Base-by-base conservation (phyloP, 2,888 invertebrate species). In the Anagyrus pseudococci region DNA sequence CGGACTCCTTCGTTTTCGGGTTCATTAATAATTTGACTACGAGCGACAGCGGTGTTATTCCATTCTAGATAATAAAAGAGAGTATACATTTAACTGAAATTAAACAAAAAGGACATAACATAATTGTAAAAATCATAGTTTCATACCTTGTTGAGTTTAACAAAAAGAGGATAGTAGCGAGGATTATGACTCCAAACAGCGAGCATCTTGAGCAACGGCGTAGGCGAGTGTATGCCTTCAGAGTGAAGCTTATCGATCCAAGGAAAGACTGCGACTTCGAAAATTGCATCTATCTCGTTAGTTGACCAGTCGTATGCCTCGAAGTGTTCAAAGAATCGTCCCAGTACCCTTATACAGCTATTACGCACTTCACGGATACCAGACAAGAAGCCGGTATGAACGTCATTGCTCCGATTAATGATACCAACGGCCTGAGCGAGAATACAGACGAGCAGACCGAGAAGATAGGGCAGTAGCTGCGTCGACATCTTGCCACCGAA, bases 181-280 rank as follows among this genome's bases (percentile, higher is more conserved):
- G 93, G 89, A 80, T 92, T 89, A 58, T 88, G 86, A 67, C 92
- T 89, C 94, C 96, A 97, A 1, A 85, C 83, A 26, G 87, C 83
- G 20, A 96, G 84, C n/a, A 97, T 81, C 77, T 90, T 92, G 19
- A 96, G 80, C 56, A 96, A 82, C 1, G 90, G 86, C 1, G 95
- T 94, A 0, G 95, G 94, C 70, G 88, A 90, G 72, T 92, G 89
- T 58, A 94, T 88, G 10, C 93, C 90, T 76, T 97, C 96, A 49
- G 86, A 83, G 0, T 90, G 87, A 17, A 97, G 80, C 75, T 90
- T 92, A 13, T 86, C 84, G 60, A 94, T 81, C 73, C 88, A 85
- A 0, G 95, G 94, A 89, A 92, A 95, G 10, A 98, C 85, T 50
- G 91, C 88, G 0, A 91, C 87, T 52, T 89, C 84, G 75, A 92